Percentiles rank a stretch among this genome's conserved stretches.
phyloP scores from a whole-genome alignment of 2,797 vertebrate species.

The Neosilurus hyrtlii region DNA sequence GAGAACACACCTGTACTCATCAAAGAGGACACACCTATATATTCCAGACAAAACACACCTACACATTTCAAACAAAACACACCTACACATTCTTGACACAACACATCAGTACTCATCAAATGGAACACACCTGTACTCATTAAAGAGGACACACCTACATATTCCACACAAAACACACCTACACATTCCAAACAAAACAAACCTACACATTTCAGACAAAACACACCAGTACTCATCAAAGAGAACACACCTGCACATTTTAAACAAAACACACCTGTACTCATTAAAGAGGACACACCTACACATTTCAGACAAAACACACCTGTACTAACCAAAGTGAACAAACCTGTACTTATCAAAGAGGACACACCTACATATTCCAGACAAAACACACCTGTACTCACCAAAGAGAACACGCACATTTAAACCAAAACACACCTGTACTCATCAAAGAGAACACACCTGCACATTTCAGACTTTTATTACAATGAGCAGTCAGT shows the following conservation, averaged over 20 bases:
- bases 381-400: neutral
- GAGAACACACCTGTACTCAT: neutral
- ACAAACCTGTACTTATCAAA: neutral
- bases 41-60: neutral
- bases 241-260: too few species aligned
- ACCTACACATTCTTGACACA: neutral
- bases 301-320: neutral
- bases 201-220: neutral
- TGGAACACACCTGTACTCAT: too few species aligned
- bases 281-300: too few species aligned
- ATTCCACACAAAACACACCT: neutral
- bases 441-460: neutral
- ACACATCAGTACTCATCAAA: neutral
- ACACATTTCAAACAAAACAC: neutral
- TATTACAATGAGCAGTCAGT: neutral
- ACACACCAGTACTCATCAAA: too few species aligned
- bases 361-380: neutral
- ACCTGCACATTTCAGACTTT: neutral
- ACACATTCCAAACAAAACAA: too few species aligned
- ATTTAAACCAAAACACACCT: neutral
- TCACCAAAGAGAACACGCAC: neutral
- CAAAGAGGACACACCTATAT: neutral
- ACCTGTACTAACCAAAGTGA: neutral
- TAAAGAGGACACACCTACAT: neutral
- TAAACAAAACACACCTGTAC: neutral